Base-by-base conservation (phyloP, 2,888 invertebrate species). In the Petrophora chlorosata region DNA sequence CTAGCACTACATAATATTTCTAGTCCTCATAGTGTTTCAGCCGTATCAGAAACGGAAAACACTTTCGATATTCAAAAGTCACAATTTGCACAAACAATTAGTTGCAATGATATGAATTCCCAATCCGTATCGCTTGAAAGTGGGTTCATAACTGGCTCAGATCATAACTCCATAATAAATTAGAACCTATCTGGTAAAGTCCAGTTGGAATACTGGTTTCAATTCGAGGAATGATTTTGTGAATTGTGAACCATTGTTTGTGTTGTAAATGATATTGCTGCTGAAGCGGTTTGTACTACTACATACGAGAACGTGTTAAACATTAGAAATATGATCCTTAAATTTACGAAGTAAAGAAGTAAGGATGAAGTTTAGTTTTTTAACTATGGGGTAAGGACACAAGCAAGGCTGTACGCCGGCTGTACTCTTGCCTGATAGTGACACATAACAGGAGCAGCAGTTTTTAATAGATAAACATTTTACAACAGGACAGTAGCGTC, bases 401-500 rank as follows among this genome's bases (percentile, higher is more conserved):
- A n/a, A n/a, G n/a, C n/a, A n/a, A n/a, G n/a, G n/a, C n/a, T n/a
- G n/a, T n/a, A n/a, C n/a, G n/a, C n/a, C n/a, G n/a, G n/a, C n/a
- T n/a, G n/a, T n/a, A n/a, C n/a, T n/a, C n/a, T n/a, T n/a, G n/a
- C n/a, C n/a, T n/a, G n/a, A n/a, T n/a, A n/a, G n/a, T n/a, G n/a
- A n/a, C n/a, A n/a, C n/a, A n/a, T n/a, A n/a, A n/a, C n/a, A n/a
- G n/a, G n/a, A n/a, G n/a, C n/a, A n/a, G n/a, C n/a, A n/a, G n/a
- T n/a, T n/a, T n/a, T n/a, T n/a, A n/a, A n/a, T n/a, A n/a, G n/a
- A n/a, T n/a, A n/a, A n/a, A n/a, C n/a, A 45, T 39, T 39, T 32
- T 86, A 1, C 9, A 13, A 38, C 82, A 98, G 98, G 65, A 98
- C 98, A 3, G 97, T 99, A 3, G 98, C 98, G 0, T 96, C 98